Percentiles rank a stretch among this genome's conserved stretches.
Conservation (phyloP, 2,113 vertebrate genomes). For the Panthera uncia region DNA sequence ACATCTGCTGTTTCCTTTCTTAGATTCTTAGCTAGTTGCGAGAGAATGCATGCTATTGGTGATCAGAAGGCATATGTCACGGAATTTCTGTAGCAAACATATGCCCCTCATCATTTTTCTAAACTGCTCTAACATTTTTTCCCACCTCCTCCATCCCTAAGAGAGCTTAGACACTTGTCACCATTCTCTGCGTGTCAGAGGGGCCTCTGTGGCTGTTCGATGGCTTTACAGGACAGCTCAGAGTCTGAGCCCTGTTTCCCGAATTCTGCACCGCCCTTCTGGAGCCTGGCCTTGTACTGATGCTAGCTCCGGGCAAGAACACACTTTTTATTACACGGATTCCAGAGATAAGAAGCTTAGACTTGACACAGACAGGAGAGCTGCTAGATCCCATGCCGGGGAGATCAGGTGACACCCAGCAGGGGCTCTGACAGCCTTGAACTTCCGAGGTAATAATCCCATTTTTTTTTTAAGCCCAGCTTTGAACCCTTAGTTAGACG, state of each 20-base stretch:
- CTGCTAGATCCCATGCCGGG: accelerated
- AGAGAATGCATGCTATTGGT: background rate
- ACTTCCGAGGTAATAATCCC: background rate
- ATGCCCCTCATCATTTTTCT: constrained; percentile 6
- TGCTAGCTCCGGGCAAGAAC: background rate
- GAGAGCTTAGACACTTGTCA: background rate
- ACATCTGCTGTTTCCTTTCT: constrained; percentile 71
- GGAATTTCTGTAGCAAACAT: constrained; percentile 33
- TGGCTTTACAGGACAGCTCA: background rate
- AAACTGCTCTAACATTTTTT: background rate
- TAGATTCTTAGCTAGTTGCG: background rate
- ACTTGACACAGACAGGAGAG: background rate
- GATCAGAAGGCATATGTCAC: constrained; percentile 1
- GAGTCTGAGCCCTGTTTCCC: background rate
- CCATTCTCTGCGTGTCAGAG: background rate
- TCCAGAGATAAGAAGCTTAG: background rate
- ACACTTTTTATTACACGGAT: background rate
- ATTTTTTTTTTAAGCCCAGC: background rate
- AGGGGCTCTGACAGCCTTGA: background rate
- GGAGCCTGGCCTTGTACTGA: accelerated
- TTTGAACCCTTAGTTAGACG: background rate
- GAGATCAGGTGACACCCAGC: background rate
- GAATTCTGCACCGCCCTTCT: background rate
- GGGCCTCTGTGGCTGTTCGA: background rate
- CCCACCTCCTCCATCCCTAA: background rate